These are phyloP conservation scores for Crenuchus spilurus DNA, from an alignment of 2,797 vertebrate genomes.

Conservation along the genomic window DNA sequence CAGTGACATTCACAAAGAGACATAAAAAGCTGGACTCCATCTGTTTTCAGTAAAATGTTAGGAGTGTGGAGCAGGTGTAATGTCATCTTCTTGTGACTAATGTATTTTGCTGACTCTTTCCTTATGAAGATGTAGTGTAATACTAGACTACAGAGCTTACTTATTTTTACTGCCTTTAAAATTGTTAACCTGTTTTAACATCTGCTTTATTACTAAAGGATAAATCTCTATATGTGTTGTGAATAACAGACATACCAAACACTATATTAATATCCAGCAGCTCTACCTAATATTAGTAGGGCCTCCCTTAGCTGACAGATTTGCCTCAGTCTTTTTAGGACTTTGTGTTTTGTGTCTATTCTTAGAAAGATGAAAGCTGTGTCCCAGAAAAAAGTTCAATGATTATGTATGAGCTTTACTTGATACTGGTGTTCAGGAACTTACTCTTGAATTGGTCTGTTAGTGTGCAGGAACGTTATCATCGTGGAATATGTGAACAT, in stretches of 20 bases:
- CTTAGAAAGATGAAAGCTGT: neutral
- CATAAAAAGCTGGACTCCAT: too few species aligned
- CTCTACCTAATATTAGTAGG: neutral
- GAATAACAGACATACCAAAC: neutral
- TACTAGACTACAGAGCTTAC: neutral
- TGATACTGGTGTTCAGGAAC: too few species aligned
- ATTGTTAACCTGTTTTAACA: neutral
- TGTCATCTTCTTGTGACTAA: too few species aligned
- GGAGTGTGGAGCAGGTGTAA: too few species aligned
- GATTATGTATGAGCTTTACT: too few species aligned
- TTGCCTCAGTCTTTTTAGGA: neutral
- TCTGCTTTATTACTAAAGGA: constrained; percentile 3
- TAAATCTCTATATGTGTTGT: neutral
- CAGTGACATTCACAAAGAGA: too few species aligned
- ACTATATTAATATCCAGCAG: constrained; percentile 5
- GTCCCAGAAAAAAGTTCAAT: too few species aligned
- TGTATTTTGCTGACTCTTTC: neutral
- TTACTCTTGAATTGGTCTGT: too few species aligned
- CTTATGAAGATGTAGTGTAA: neutral
- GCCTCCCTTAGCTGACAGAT: neutral
- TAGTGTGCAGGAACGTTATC: too few species aligned
- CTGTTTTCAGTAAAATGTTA: too few species aligned
- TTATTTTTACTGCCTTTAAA: constrained; percentile 12
- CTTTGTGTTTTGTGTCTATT: neutral
- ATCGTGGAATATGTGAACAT: too few species aligned